Conservation (phyloP, 1,140 invertebrate genomes). For the Macrostomum lignano region DNA sequence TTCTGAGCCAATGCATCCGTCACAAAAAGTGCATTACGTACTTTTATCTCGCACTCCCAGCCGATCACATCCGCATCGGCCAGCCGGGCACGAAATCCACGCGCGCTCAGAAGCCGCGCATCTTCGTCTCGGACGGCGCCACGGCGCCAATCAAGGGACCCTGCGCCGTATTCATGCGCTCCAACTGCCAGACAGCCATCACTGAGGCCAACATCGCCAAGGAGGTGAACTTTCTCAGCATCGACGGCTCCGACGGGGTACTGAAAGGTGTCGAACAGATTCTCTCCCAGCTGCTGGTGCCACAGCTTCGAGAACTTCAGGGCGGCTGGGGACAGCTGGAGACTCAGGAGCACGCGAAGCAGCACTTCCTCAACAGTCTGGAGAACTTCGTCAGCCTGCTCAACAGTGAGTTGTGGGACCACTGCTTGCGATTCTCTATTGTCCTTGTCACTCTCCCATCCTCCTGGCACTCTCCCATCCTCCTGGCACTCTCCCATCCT, state of each 20-base stretch:
- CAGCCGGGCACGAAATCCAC: slow-evolving; percentile 11
- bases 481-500: too few species aligned
- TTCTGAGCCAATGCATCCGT: too few species aligned
- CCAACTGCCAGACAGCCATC: slow-evolving; percentile 41
- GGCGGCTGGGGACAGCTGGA: slow-evolving; percentile 24
- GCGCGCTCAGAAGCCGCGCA: slow-evolving; percentile 40
- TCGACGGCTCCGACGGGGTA: slow-evolving; percentile 43
- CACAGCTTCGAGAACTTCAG: slow-evolving; percentile 17
- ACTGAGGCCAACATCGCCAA: slow-evolving; percentile 70
- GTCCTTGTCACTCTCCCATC: too few species aligned
- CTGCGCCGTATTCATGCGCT: slow-evolving; percentile 59
- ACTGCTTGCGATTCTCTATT: too few species aligned
- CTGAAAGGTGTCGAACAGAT: slow-evolving; percentile 54
- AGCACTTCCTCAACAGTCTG: slow-evolving; percentile 21
- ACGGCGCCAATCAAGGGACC: slow-evolving; percentile 48
- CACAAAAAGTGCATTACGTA: too few species aligned
- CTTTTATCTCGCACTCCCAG: slow-evolving; percentile 3
- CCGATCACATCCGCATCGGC: slow-evolving; percentile 36
- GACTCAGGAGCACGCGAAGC: slow-evolving; percentile 26
- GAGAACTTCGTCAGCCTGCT: slow-evolving; percentile 26
- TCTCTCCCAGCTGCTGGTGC: slow-evolving; percentile 51
- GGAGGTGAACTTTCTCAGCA: slow-evolving; percentile 44
- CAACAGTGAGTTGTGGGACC: too few species aligned
- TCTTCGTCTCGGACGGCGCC: slow-evolving; percentile 60
- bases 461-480: too few species aligned